Evolutionary conservation across 2,888 invertebrate genomes (phyloP), one percentile per base, ranked within the genome.

Genomic region (Bombyx huttoni): DNA sequence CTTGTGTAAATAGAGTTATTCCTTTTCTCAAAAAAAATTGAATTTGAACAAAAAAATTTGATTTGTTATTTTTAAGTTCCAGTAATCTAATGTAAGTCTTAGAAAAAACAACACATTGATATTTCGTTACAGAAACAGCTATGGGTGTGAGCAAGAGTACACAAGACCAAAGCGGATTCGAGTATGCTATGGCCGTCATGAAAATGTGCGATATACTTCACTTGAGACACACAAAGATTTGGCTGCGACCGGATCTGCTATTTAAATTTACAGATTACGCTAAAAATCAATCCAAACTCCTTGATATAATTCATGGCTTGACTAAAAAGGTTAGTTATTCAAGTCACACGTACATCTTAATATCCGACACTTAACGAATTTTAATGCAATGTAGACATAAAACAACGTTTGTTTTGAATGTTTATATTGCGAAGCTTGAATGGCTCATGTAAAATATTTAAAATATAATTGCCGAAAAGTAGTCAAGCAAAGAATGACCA

Each of bases 111-210:
- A 40, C 0, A 14, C 13, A 10, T 24, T 40, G 40, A 47, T 33
- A 53, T 52, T 46, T 50, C 1, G 52, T 78, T 78, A 46, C 72
- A 93, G 95, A 96, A 89, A 96, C 96, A 46, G 96, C 95, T 0
- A 96, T 96, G 96, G 96, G 96, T 51, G 95, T 96, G 0, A 94
- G 93, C 63, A 95, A 94, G 74, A 91, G 90, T 58, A 94, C 95
- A 0, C 95, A 95, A 78, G 94, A 93, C 61, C 92, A 92, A 70
- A 94, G 94, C 58, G 94, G 95, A 46, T 94, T 92, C 65, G 95
- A 95, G 78, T 96, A 95, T 64, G 95, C 95, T 0, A 92, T 94
- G 92, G 95, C 95, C 57, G 95, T 96, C 6, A 95, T 95, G 95
- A 94, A 95, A 71, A 94, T 96, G 94, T 95, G 94, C 66, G 94